Conservation (phyloP, 2,113 vertebrate species). For the Vireo altiloquus region DNA sequence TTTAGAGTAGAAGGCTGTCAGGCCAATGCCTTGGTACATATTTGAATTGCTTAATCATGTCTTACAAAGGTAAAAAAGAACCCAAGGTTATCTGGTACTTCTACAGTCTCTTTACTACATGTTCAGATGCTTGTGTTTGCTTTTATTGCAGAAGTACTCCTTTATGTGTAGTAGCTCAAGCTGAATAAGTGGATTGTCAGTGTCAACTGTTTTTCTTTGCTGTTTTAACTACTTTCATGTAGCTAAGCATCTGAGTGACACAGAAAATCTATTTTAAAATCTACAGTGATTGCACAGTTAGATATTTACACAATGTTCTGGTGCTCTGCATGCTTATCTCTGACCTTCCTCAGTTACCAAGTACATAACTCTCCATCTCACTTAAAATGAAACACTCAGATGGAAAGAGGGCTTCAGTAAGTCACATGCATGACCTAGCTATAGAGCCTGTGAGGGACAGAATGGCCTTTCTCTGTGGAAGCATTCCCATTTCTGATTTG, state of each 20-base stretch:
- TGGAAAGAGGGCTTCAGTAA: neutral
- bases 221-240: neutral
- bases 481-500: neutral
- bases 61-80: neutral
- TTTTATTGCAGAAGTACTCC: conserved; percentile 1
- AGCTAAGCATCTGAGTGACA: neutral
- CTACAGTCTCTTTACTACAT: neutral
- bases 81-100: neutral
- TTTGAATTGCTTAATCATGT: neutral
- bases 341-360: neutral
- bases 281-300: neutral
- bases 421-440: neutral
- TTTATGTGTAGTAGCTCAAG: neutral
- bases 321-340: conserved; percentile 18
- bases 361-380: neutral
- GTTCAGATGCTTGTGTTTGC: neutral
- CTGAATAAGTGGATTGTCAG: neutral
- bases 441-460: neutral
- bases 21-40: neutral
- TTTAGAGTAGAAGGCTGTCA: neutral
- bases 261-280: conserved; percentile 20
- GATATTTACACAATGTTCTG: conserved; percentile 29
- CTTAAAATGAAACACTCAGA: neutral
- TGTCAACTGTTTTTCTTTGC: conserved; percentile 29
- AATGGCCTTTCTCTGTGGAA: neutral